A percentile compares a stretch with the other conserved stretches of the same genome.
Evolutionary conservation across 2,888 invertebrate genomes (phyloP).

Genomic region (Macrosoma leucophasiata): DNA sequence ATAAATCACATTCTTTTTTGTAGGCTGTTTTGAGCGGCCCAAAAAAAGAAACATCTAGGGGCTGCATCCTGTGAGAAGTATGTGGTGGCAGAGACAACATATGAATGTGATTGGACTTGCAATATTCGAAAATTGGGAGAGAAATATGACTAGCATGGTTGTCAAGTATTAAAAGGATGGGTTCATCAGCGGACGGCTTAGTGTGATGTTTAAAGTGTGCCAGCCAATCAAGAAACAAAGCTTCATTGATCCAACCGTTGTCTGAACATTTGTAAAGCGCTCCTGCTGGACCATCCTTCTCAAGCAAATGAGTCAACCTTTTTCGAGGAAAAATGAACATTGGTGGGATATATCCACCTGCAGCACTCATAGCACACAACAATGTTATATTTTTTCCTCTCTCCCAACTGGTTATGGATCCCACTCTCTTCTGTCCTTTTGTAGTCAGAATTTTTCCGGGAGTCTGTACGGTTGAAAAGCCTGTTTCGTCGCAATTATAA

Average conservation of each 20-base stretch:
- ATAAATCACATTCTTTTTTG: constrained; percentile 26
- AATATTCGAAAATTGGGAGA: constrained; percentile 26
- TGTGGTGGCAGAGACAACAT: constrained; percentile 30
- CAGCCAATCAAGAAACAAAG: constrained; percentile 28
- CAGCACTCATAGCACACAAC: constrained; percentile 45
- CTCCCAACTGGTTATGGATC: constrained; percentile 30
- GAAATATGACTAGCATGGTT: constrained; percentile 30
- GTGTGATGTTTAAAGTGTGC: constrained; percentile 31
- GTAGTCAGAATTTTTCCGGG: constrained; percentile 33
- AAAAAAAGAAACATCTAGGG: constrained; percentile 27
- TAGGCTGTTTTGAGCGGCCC: constrained; percentile 27
- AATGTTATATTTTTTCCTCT: constrained; percentile 30
- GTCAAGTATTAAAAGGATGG: constrained; percentile 33
- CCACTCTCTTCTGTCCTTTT: constrained; percentile 34
- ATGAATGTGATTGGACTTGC: constrained; percentile 25
- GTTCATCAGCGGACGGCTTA: constrained; percentile 36
- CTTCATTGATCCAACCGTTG: constrained; percentile 34
- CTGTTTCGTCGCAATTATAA: constrained; percentile 31
- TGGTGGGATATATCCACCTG: constrained; percentile 32
- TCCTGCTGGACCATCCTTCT: constrained; percentile 31
- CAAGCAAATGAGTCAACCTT: constrained; percentile 30
- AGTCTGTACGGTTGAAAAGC: constrained; percentile 27
- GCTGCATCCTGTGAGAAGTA: constrained; percentile 26
- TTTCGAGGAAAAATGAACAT: constrained; percentile 24
- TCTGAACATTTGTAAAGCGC: constrained; percentile 32